Evolutionary conservation across 1,140 invertebrate species (phyloP).

Genomic region (Drosophila obscura): DNA sequence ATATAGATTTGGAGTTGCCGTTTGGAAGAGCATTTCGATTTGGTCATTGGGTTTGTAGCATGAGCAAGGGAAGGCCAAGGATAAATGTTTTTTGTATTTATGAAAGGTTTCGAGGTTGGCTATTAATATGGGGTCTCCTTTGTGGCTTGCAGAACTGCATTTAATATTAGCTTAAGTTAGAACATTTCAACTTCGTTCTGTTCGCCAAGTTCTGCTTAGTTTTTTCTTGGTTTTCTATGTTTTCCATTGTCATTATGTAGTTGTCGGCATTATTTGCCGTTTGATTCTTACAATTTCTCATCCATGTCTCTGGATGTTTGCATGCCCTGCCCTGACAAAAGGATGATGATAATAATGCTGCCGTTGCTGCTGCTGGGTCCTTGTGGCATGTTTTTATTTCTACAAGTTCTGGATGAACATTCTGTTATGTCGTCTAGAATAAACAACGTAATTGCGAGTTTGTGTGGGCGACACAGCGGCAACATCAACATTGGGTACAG

Average conservation of each 20-base stretch:
- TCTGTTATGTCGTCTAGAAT: constrained; percentile 74
- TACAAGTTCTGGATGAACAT: constrained; percentile 42
- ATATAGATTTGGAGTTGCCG: constrained; percentile 1
- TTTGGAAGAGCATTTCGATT: constrained; percentile 1
- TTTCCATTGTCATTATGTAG: constrained; percentile 64
- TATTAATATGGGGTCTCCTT: too few relatives aligned
- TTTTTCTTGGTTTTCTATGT: constrained; percentile 43
- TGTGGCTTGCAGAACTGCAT: background rate
- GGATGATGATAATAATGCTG: constrained; percentile 56
- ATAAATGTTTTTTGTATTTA: background rate
- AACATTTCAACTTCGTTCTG: constrained; percentile 14
- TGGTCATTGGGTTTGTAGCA: background rate
- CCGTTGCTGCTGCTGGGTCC: constrained; percentile 21
- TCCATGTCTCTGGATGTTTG: constrained; percentile 70
- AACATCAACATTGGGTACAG: constrained; percentile 10
- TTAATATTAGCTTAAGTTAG: too few relatives aligned
- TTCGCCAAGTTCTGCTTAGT: constrained; percentile 1
- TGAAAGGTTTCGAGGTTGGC: too few relatives aligned
- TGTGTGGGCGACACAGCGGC: constrained; percentile 73
- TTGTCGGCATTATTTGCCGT: constrained; percentile 74
- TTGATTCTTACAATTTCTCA: constrained; percentile 73
- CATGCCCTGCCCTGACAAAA: constrained; percentile 72
- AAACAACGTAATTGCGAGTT: constrained; percentile 80
- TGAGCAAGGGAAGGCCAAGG: too few relatives aligned
- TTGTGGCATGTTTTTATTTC: constrained; percentile 54